These are phyloP conservation scores for Pseudomugil gertrudae DNA, from an alignment of 2,797 vertebrate species.

Conservation along the genomic window DNA sequence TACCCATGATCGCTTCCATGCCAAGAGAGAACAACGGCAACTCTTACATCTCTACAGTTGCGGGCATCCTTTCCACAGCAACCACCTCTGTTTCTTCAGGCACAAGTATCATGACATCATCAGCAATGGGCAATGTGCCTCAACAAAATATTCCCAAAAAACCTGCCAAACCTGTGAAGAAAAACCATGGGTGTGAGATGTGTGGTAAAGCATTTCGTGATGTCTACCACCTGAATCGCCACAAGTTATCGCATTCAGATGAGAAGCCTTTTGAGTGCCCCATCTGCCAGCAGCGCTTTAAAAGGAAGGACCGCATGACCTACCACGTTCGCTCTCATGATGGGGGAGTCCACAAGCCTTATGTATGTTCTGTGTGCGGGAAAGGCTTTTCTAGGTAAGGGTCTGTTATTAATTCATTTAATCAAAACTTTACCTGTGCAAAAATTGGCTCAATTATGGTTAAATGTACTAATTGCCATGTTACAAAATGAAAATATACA, in stretches of 20 bases:
- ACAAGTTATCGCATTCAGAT: constrained; percentile 98
- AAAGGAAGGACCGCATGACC: constrained; percentile 99
- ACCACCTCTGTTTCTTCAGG: constrained; percentile 91
- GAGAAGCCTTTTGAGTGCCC: constrained; percentile 99
- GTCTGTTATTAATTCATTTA: neutral
- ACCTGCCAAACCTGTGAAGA: constrained; percentile 96
- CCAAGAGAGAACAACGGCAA: constrained; percentile 90
- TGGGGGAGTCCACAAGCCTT: constrained; percentile 97
- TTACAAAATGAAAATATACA: no score
- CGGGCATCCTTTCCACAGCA: constrained; percentile 94
- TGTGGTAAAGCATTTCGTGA: constrained; percentile 98
- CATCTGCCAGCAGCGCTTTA: constrained; percentile 99
- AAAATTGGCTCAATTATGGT: neutral
- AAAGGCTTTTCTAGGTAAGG: constrained; percentile 99
- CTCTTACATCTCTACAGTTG: constrained; percentile 91
- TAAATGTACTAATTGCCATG: neutral
- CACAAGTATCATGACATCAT: constrained; percentile 79
- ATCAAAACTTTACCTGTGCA: neutral
- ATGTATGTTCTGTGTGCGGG: constrained; percentile 97
- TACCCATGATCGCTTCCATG: constrained; percentile 95
- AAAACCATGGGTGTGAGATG: constrained; percentile 99
- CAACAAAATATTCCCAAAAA: constrained; percentile 88
- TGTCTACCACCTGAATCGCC: constrained; percentile 97
- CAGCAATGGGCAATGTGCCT: constrained; percentile 76
- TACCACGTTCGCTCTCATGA: constrained; percentile 99